Evolutionary conservation across 2,797 vertebrate genomes (phyloP).

Genomic region (Microchirus variegatus): DNA sequence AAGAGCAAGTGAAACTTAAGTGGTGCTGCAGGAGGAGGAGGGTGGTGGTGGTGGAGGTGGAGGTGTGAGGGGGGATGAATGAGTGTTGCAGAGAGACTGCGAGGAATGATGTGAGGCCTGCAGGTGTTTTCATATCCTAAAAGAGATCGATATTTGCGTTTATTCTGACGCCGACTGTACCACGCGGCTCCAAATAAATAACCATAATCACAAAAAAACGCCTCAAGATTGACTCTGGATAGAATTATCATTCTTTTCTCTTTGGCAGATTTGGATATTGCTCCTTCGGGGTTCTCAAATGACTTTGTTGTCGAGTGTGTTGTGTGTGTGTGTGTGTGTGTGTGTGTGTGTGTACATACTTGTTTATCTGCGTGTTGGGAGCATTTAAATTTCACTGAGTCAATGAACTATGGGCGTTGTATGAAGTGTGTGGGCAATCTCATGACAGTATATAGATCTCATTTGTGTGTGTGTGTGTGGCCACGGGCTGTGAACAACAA

Average conservation of each 20-base stretch:
- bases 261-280: slow-evolving; percentile 84
- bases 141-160: slow-evolving; percentile 82
- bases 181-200: slow-evolving; percentile 81
- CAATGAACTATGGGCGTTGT: slow-evolving; percentile 73
- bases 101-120: slow-evolving; percentile 79
- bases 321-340: slow-evolving; percentile 45
- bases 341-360: slow-evolving; percentile 32
- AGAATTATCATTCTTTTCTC: slow-evolving; percentile 82
- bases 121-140: slow-evolving; percentile 81
- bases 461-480: slow-evolving; percentile 31
- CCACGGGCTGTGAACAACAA: slow-evolving; percentile 80
- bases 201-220: slow-evolving; percentile 84
- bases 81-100: slow-evolving; percentile 51
- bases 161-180: slow-evolving; percentile 76
- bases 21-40: slow-evolving; percentile 1
- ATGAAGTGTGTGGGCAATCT: slow-evolving; percentile 60
- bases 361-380: slow-evolving; percentile 59
- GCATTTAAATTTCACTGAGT: slow-evolving; percentile 71
- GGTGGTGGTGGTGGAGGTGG: slow-evolving; percentile 3
- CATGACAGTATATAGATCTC: slow-evolving; percentile 68
- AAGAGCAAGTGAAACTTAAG: slow-evolving; percentile 45
- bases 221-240: slow-evolving; percentile 83
- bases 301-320: slow-evolving; percentile 71
- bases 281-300: slow-evolving; percentile 79
- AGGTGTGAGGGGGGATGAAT: slow-evolving; percentile 43